Base-by-base conservation (phyloP, 1,140 invertebrate species). In the Drosophila pseudoobscura region DNA sequence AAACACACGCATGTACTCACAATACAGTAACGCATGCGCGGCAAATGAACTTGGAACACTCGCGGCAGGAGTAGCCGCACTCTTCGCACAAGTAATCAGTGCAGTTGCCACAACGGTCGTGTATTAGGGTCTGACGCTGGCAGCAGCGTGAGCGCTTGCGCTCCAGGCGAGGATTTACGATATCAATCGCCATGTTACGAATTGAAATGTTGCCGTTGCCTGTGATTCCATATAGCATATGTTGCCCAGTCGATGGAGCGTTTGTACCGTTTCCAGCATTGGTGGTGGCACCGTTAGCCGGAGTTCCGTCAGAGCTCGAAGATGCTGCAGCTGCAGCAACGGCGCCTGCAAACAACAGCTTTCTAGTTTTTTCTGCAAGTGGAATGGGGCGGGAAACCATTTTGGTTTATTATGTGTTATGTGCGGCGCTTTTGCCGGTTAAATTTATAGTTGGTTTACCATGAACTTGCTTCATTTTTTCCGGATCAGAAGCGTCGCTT, bases 21-120 rank as follows among this genome's bases (percentile, higher is more conserved):
- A 90, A 90, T 15, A 90, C n/a, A 1, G 74, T 75, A 0, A 90
- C 85, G 50, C 89, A 90, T 6, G 75, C 71, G 45, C 72, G 79
- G 50, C 89, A 90, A 6, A 90, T 68, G 15, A 89, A 90, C 0
- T 71, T 11, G 1, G 6, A 53, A 60, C 89, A 90, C 8, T 90
- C 89, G 6, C 49, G 31, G 41, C 89, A 90, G 2, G 89, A 90
- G 26, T 78, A 89, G 3, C 89, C 89, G 31, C 89, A 90, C 13
- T 87, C 84, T 39, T 90, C 89, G 47, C 89, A 90, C 26, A 90
- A 54, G 3, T 73, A 63, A 35, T 76, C 77, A 2, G 52, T 52
- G 57, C 89, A 90, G 44, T 90, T 90, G 17, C 31, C 50, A 15
- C 89, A 90, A 5, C 26, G 39, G 22, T 52, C 78, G 17, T 72